A percentile compares a stretch with the other conserved stretches of the same genome.
phyloP scores from a whole-genome alignment of 2,113 vertebrate species.

The Abramis brama region DNA sequence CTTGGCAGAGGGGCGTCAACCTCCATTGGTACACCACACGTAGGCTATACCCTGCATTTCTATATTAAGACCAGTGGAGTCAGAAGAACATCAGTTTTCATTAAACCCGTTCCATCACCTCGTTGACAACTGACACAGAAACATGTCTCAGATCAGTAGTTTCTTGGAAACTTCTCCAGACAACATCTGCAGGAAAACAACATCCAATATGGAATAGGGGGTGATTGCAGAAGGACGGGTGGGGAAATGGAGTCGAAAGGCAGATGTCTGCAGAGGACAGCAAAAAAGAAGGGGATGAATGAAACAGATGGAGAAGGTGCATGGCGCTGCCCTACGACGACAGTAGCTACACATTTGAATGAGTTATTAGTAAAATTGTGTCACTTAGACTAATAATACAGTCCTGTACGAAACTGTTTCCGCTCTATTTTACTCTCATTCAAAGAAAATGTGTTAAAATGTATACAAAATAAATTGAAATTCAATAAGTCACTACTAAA shows the following conservation, averaged over 20 bases:
- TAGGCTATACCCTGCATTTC: neutral
- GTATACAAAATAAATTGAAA: too few relatives aligned
- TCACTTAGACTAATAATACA: neutral
- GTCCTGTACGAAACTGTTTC: neutral
- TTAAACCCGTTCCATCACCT: neutral
- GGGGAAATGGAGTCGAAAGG: constrained; percentile 34
- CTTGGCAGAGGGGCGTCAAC: neutral
- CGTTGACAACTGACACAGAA: neutral
- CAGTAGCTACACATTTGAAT: constrained; percentile 6
- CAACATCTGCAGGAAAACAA: constrained; percentile 23
- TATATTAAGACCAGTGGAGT: neutral
- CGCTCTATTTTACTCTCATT: neutral
- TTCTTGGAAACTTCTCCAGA: constrained; percentile 11
- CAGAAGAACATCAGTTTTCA: constrained; percentile 6
- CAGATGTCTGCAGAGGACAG: constrained; percentile 32
- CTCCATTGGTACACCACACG: neutral
- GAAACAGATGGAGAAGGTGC: constrained; percentile 24
- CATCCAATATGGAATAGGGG: neutral
- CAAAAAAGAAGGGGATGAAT: constrained; percentile 20
- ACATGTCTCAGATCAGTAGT: neutral
- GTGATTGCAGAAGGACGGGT: constrained; percentile 12
- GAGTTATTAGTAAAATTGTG: neutral
- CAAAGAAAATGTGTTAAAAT: neutral
- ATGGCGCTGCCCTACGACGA: constrained; percentile 11
- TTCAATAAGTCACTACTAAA: too few relatives aligned